Evolutionary conservation across 2,797 vertebrate species (phyloP).

Genomic region (Synaphobranchus kaupii): DNA sequence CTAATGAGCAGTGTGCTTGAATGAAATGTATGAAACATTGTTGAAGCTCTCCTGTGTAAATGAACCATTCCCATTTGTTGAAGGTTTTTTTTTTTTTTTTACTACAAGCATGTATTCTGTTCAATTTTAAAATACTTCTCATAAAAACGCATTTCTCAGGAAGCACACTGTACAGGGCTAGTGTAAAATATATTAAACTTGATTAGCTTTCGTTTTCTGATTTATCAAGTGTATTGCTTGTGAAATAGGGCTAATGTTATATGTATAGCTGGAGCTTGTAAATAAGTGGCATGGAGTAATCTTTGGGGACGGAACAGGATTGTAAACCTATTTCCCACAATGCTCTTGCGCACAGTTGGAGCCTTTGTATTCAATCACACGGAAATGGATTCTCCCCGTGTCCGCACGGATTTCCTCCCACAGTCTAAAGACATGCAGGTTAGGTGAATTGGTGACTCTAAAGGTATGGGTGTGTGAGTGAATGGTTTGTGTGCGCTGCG

Average conservation of each 20-base stretch:
- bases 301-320: background rate
- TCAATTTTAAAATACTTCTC: background rate
- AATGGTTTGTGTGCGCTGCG: too few species aligned
- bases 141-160: background rate
- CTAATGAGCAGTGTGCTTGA: background rate
- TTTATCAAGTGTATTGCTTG: background rate
- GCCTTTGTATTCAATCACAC: background rate
- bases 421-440: too few species aligned
- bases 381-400: too few species aligned
- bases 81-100: background rate
- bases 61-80: background rate
- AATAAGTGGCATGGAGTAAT: background rate
- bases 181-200: background rate
- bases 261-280: slow-evolving; percentile 11
- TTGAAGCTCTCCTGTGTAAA: background rate
- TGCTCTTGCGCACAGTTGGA: background rate
- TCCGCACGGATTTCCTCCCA: too few species aligned
- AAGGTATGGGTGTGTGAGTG: too few species aligned
- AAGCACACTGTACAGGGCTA: background rate
- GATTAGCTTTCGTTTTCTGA: background rate
- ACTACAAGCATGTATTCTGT: background rate
- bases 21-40: background rate
- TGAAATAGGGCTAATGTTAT: background rate
- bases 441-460: too few species aligned
- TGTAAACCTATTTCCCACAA: background rate